Base-by-base conservation (phyloP, 2,113 vertebrate species). In the Corythornis vintsioides region DNA sequence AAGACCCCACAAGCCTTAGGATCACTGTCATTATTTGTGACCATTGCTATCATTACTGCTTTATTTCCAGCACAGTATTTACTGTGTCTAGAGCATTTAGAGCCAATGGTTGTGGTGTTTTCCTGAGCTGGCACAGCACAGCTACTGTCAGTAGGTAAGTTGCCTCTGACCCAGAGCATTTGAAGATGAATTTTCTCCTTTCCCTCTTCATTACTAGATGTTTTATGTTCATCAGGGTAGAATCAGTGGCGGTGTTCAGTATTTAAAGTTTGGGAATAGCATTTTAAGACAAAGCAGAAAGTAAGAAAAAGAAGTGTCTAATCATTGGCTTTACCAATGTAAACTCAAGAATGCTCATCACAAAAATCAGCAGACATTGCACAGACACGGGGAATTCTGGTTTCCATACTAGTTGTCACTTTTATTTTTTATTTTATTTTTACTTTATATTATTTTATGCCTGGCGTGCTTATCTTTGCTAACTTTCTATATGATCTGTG, bases 321-420 rank as follows among this genome's bases (percentile, higher is more conserved):
- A 66, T 69, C 6, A 1, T 14, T 72, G 38, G 3, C 45, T 89
- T 83, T 3, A 15, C 35, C 18, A 11, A 72, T 22, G 1, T 80
- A 26, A 35, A 13, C 31, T 52, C 6, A 1, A 29, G 69, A 69
- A 63, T 56, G 59, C 61, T 74, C 83, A 80, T 93, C 61, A 50
- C 0, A 7, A 69, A 93, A 93, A 93, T 83, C 88, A 90, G 87
- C 63, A 93, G 90, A 87, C 92, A 84, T 94, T 92, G 83, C 81
- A 76, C 65, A 94, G 90, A 70, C 75, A 76, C 0, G 0, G 55
- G 52, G 77, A 63, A 95, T 94, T 94, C 88, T 86, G 55, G 52
- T 90, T 96, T 93, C 61, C 81, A 81, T 75, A 61, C 59, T 83
- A 66, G 55, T 78, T 94, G 88, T 86, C 83, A 92, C 76, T 92